phyloP scores from a whole-genome alignment of 1,140 invertebrate genomes.

The Linepithema humile region DNA sequence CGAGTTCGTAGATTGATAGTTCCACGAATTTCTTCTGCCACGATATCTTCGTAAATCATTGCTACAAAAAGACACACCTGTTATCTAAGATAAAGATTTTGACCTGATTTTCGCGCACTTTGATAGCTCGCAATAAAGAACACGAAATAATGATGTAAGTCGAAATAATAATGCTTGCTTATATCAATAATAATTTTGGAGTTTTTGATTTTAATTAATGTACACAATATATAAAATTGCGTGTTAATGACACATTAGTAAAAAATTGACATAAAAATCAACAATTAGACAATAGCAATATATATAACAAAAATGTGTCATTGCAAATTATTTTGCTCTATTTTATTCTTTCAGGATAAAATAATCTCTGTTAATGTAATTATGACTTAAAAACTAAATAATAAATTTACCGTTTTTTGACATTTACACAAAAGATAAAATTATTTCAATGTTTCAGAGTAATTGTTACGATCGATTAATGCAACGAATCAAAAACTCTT shows the following conservation, averaged over 20 bases:
- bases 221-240: background rate
- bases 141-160: background rate
- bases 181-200: background rate
- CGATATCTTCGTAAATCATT: background rate
- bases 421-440: background rate
- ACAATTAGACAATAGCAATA: background rate
- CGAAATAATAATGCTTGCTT: too few relatives aligned
- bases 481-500: slow-evolving; percentile 22
- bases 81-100: slow-evolving; percentile 8
- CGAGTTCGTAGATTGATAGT: background rate
- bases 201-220: slow-evolving; percentile 2
- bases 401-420: slow-evolving; percentile 21
- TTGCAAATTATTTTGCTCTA: background rate
- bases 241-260: background rate
- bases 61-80: background rate
- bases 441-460: background rate
- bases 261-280: background rate
- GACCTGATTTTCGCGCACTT: background rate
- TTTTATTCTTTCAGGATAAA: background rate
- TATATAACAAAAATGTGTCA: background rate
- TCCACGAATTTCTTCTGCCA: background rate
- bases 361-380: slow-evolving; percentile 1
- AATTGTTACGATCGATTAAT: slow-evolving; percentile 24
- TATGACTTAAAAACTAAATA: background rate
- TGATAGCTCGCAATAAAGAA: slow-evolving; percentile 6